Evolutionary conservation across 2,113 vertebrate genomes (phyloP).

Genomic region (Ptilorrhoa leucosticta): DNA sequence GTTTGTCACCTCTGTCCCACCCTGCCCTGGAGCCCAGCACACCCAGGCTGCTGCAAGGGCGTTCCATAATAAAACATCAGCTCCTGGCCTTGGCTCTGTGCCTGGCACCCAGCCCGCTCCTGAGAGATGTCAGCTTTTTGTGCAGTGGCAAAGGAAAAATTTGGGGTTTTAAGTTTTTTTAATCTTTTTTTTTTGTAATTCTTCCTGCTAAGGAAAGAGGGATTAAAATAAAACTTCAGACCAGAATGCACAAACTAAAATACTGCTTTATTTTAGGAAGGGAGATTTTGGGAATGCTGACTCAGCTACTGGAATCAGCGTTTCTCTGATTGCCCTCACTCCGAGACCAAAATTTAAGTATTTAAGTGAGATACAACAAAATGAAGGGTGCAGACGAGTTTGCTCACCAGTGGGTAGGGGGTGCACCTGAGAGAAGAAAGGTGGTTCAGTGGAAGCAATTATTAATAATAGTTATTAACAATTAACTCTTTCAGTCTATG

Average conservation of each 20-base stretch:
- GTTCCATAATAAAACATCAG: not conserved
- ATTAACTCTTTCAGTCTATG: constrained; percentile 14
- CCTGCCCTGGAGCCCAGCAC: not conserved
- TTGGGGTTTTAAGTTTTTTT: not conserved
- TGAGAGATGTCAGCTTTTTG: not conserved
- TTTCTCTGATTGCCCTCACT: not conserved
- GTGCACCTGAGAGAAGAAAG: not conserved
- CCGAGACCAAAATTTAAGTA: constrained; percentile 30
- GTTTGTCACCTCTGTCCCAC: not conserved
- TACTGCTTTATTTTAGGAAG: constrained; percentile 69
- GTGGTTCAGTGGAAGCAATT: not conserved
- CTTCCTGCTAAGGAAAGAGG: constrained; percentile 48
- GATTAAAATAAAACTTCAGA: constrained; percentile 43
- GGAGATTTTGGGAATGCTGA: constrained; percentile 59
- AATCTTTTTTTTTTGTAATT: constrained; percentile 48
- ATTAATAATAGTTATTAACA: not conserved
- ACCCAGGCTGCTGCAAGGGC: not conserved
- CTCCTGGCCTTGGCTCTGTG: not conserved
- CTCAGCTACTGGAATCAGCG: constrained; percentile 14
- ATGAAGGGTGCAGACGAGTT: not conserved
- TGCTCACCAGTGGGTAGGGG: not conserved
- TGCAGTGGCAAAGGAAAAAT: not conserved
- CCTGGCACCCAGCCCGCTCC: not conserved
- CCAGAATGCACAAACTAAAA: constrained; percentile 58
- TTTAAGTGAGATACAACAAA: not conserved